phyloP scores from a whole-genome alignment of 1,140 invertebrate species.

The Penaeus japonicus region DNA sequence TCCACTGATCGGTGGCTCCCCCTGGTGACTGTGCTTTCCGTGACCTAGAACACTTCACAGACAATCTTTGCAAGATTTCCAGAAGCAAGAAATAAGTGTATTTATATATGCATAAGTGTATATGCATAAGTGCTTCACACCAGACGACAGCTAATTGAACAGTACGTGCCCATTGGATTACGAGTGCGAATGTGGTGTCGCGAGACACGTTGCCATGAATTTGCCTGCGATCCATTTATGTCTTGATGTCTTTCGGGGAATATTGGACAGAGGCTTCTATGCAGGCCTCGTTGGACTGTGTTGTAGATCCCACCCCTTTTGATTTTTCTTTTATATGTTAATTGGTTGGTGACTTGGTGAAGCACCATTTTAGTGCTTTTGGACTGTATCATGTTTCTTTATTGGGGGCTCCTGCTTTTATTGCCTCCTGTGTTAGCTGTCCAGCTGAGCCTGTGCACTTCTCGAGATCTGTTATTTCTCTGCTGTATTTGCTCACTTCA shows the following conservation, averaged over 20 bases:
- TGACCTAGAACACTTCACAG: conserved; percentile 27
- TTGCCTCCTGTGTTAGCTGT: conserved; percentile 13
- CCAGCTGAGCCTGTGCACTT: conserved; percentile 35
- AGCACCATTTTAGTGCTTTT: conserved; percentile 26
- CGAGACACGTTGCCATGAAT: conserved; percentile 32
- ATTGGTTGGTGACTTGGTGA: conserved; percentile 6
- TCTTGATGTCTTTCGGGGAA: conserved; percentile 34
- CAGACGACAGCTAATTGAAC: conserved; percentile 32
- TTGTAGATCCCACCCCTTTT: conserved; percentile 42
- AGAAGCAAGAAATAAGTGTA: conserved; percentile 25
- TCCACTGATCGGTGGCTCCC: conserved; percentile 21
- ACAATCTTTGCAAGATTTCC: conserved; percentile 15
- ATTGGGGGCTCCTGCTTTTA: conserved; percentile 24
- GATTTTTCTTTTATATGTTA: conserved; percentile 11
- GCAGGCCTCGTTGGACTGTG: conserved; percentile 9
- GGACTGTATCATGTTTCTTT: conserved; percentile 21
- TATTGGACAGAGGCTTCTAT: conserved; percentile 6
- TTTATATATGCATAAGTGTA: conserved; percentile 33
- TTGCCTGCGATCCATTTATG: conserved; percentile 39
- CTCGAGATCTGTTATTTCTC: neutral
- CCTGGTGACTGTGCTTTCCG: conserved; percentile 2
- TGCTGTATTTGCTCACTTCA: neutral
- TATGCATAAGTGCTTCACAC: conserved; percentile 45
- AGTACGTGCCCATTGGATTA: conserved; percentile 21
- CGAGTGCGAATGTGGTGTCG: conserved; percentile 31